Evolutionary conservation across 2,113 vertebrate genomes (phyloP).

Genomic region (Neomonachus schauinslandi): DNA sequence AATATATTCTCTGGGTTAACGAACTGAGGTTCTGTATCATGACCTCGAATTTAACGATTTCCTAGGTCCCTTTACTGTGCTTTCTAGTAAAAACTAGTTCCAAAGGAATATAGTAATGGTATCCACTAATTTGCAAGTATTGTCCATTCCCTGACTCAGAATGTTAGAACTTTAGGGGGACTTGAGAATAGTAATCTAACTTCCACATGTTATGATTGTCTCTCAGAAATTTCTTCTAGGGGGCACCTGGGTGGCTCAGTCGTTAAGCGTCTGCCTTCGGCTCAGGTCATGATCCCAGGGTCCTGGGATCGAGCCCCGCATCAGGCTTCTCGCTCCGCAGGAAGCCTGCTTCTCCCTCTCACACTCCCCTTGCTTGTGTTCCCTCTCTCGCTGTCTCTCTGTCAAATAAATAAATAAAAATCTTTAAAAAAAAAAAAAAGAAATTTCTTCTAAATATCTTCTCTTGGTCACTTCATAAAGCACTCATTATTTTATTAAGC

Average conservation of each 20-base stretch:
- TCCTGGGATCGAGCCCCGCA: too few relatives aligned
- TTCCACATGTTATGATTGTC: neutral
- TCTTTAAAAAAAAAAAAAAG: neutral
- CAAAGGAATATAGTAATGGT: neutral
- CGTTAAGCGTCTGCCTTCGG: too few relatives aligned
- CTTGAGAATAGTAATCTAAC: neutral
- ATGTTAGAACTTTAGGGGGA: neutral
- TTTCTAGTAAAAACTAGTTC: neutral
- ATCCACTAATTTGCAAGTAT: neutral
- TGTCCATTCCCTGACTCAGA: neutral
- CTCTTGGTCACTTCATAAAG: neutral
- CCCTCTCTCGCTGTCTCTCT: too few relatives aligned
- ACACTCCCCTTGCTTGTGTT: too few relatives aligned
- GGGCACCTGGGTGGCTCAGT: too few relatives aligned
- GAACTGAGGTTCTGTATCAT: neutral
- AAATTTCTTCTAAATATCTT: neutral
- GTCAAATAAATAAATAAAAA: too few relatives aligned
- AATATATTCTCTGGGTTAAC: neutral
- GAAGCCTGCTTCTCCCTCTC: too few relatives aligned
- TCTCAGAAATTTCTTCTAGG: neutral
- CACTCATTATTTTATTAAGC: neutral
- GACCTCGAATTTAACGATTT: neutral
- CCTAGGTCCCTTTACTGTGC: neutral
- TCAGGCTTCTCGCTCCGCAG: rapidly evolving
- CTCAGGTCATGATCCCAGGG: too few relatives aligned